These are phyloP conservation scores for Cercocebus atys DNA, from an alignment of 2,113 vertebrate species.

Conservation along the genomic window DNA sequence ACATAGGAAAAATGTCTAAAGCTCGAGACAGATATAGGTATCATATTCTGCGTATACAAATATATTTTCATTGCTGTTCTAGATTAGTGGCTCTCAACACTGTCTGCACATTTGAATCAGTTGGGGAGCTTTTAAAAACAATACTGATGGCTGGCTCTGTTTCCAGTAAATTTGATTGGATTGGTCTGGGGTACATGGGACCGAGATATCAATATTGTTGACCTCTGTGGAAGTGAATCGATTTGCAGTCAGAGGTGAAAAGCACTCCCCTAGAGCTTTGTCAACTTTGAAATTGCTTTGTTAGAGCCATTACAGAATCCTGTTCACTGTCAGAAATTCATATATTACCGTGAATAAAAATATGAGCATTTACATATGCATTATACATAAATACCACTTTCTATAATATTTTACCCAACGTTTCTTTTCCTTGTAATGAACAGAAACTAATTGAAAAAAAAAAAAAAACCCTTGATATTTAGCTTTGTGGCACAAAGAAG, in stretches of 20 bases:
- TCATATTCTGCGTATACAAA: background rate
- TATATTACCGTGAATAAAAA: background rate
- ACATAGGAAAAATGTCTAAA: background rate
- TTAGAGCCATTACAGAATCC: background rate
- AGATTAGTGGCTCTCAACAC: background rate
- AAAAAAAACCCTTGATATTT: background rate
- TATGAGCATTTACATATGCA: background rate
- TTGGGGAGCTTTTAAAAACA: background rate
- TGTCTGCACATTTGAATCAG: background rate
- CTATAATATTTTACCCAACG: background rate
- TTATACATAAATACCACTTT: background rate
- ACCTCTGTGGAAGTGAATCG: background rate
- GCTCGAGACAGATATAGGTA: background rate
- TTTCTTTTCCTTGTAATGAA: background rate
- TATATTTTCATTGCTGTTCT: background rate
- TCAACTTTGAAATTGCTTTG: background rate
- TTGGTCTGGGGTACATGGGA: background rate
- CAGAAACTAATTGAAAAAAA: background rate
- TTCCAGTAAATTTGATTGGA: background rate
- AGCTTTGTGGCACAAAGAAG: background rate
- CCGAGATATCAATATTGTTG: background rate
- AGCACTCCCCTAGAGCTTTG: accelerated
- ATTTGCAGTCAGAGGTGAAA: background rate
- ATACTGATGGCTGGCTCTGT: background rate
- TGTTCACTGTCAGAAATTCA: background rate